phyloP scores from a whole-genome alignment of 2,888 invertebrate genomes.

The Lithosia quadra region DNA sequence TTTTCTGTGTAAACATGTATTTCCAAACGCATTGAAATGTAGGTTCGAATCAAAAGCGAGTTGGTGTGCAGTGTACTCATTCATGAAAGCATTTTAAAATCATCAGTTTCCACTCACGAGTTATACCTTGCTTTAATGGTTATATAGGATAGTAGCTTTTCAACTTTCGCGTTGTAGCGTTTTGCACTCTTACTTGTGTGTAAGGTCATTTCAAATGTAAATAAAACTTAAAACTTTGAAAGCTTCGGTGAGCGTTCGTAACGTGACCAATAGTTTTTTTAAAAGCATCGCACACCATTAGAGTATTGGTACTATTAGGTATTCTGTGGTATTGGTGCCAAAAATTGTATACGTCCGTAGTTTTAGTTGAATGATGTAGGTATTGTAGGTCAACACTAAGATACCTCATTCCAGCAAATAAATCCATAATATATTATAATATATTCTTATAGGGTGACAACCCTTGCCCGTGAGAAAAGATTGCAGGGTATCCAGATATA shows the following conservation, averaged over 20 bases:
- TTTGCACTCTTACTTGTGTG: not conserved
- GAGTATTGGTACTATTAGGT: not conserved
- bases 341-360: not conserved
- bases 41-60: slow-evolving; percentile 5
- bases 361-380: too few species aligned
- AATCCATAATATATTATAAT: too few species aligned
- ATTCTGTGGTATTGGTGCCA: too few species aligned
- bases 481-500: too few species aligned
- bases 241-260: not conserved
- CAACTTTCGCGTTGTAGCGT: not conserved
- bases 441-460: not conserved
- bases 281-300: not conserved
- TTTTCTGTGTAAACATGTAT: slow-evolving; percentile 7
- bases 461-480: not conserved
- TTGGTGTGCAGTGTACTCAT: slow-evolving; percentile 3
- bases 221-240: not conserved
- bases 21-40: slow-evolving; percentile 11
- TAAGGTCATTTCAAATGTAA: not conserved
- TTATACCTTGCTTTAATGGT: not conserved
- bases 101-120: not conserved
- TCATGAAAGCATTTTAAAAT: slow-evolving; percentile 11
- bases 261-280: not conserved
- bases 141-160: slow-evolving; percentile 1
- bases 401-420: not conserved
- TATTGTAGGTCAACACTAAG: not conserved